These are phyloP conservation scores for Malachius bipustulatus DNA, from an alignment of 2,888 invertebrate genomes.

Conservation along the genomic window DNA sequence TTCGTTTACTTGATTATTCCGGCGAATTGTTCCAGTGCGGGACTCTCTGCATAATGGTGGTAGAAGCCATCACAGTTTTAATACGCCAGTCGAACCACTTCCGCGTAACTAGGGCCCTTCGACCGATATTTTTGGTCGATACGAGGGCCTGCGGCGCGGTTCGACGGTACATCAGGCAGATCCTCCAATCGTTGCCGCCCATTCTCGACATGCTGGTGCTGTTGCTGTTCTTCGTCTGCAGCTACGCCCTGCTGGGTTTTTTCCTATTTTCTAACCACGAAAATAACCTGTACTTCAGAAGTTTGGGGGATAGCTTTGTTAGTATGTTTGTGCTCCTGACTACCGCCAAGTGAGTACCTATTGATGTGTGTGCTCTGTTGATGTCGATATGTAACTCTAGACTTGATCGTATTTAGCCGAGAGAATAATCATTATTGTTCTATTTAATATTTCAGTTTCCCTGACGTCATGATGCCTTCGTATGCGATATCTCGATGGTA, in stretches of 20 bases:
- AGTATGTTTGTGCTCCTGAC: conserved; percentile 83
- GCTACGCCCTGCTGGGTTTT: conserved; percentile 71
- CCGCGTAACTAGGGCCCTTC: conserved; percentile 71
- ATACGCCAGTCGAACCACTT: conserved; percentile 75
- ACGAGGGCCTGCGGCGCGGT: conserved; percentile 75
- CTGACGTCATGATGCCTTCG: conserved; percentile 88
- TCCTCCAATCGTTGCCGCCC: conserved; percentile 74
- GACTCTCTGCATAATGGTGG: conserved; percentile 66
- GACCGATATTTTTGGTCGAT: conserved; percentile 82
- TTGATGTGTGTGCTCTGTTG: too few species aligned
- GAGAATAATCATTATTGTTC: background rate
- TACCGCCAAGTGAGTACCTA: conserved; percentile 70
- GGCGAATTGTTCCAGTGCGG: conserved; percentile 51
- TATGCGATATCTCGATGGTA: conserved; percentile 71
- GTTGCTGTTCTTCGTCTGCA: conserved; percentile 71
- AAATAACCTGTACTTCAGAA: conserved; percentile 64
- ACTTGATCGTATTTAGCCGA: conserved; percentile 1
- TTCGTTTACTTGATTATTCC: too few species aligned
- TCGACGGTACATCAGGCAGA: conserved; percentile 61
- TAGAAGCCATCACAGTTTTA: conserved; percentile 69
- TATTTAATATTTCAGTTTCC: conserved; percentile 52
- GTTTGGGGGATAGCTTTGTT: conserved; percentile 71
- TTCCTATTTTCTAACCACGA: conserved; percentile 67
- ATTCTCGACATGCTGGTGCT: conserved; percentile 80
- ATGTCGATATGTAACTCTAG: too few species aligned